Conservation (phyloP, 2,113 vertebrate genomes). For the Cryptomyrus ogoouensis region DNA sequence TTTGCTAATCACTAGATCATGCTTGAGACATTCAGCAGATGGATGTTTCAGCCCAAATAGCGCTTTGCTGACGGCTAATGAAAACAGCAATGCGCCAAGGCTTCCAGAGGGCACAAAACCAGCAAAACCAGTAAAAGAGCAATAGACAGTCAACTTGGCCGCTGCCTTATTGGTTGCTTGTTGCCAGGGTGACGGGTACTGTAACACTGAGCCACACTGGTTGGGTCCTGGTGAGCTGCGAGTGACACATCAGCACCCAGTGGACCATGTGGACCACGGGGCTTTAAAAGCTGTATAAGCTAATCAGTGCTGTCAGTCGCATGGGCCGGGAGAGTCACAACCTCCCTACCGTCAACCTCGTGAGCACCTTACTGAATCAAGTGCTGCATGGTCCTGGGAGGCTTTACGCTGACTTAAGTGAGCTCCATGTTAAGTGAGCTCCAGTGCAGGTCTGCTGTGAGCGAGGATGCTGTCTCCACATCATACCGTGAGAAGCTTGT, state of each 20-base stretch:
- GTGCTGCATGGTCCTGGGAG: background rate
- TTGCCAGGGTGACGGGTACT: constrained; percentile 35
- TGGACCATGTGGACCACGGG: background rate
- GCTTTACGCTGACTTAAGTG: background rate
- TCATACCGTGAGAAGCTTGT: background rate
- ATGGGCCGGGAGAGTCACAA: background rate
- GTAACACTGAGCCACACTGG: constrained; percentile 21
- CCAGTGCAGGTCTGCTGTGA: background rate
- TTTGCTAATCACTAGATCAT: constrained; percentile 17
- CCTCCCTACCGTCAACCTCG: background rate
- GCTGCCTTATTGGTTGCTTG: constrained; percentile 28
- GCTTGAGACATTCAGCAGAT: constrained; percentile 25
- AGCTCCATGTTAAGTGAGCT: background rate
- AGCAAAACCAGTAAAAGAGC: constrained; percentile 22
- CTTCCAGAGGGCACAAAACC: background rate
- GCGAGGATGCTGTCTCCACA: background rate
- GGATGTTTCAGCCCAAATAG: constrained; percentile 2
- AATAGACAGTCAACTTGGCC: constrained; percentile 34
- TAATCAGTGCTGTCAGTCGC: constrained; percentile 3
- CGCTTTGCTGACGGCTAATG: background rate
- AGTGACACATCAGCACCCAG: constrained; percentile 17
- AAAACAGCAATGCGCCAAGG: background rate
- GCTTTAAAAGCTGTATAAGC: constrained; percentile 5
- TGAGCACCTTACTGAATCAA: background rate
- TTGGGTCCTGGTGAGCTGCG: constrained; percentile 14